Percentiles rank a stretch among this genome's conserved stretches.
Evolutionary conservation across 2,888 invertebrate species (phyloP).

Genomic region (Candidula unifasciata): DNA sequence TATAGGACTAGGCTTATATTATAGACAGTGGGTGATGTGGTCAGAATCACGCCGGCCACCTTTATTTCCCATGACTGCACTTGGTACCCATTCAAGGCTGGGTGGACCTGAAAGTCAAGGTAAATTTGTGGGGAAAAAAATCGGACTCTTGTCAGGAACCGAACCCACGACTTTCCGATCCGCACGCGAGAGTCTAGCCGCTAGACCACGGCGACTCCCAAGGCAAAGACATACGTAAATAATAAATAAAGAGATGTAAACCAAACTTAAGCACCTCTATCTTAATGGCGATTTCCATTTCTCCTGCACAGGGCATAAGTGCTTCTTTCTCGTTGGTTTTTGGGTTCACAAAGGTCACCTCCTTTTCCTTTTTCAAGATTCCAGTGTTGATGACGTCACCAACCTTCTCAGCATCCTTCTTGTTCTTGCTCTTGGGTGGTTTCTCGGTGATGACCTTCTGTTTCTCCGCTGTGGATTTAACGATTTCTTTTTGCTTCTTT

Average conservation of each 20-base stretch:
- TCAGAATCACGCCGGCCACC: no score
- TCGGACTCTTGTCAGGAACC: no score
- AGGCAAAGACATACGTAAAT: not conserved
- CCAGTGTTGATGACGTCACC: constrained; percentile 32
- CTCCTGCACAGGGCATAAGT: constrained; percentile 64
- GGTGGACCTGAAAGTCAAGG: no score
- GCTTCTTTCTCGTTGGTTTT: constrained; percentile 66
- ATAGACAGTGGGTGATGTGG: no score
- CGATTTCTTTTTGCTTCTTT: constrained; percentile 29
- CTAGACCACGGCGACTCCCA: no score
- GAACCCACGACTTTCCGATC: no score
- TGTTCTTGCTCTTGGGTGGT: constrained; percentile 54
- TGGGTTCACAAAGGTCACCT: constrained; percentile 67
- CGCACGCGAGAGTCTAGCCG: no score
- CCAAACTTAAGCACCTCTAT: constrained; percentile 56
- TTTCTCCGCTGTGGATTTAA: constrained; percentile 13
- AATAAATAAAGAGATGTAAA: not conserved
- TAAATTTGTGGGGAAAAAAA: no score
- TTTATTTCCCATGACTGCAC: no score
- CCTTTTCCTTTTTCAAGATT: constrained; percentile 57
- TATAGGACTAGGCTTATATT: no score
- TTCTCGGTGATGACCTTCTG: constrained; percentile 27
- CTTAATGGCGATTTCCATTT: constrained; percentile 64
- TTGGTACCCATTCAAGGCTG: no score
- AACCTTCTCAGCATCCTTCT: constrained; percentile 48